Conservation (phyloP, 2,113 vertebrate species). For the Hucho hucho region DNA sequence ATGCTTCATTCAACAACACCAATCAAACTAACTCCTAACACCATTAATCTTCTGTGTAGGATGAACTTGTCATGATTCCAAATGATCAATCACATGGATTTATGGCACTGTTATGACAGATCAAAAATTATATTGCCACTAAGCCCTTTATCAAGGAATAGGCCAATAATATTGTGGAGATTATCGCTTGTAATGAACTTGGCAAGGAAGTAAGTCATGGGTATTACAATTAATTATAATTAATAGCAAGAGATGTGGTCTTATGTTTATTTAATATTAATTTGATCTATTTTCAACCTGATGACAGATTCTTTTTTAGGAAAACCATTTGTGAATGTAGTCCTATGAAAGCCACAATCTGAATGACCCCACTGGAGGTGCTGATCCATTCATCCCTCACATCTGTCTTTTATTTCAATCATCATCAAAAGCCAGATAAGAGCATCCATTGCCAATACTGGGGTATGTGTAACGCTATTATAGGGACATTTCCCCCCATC, state of each 20-base stretch:
- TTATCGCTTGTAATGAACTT: slow-evolving; percentile 43
- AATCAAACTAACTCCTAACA: background rate
- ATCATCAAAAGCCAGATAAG: background rate
- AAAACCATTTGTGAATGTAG: background rate
- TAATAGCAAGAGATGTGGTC: slow-evolving; percentile 9
- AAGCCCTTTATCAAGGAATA: slow-evolving; percentile 25
- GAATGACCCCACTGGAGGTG: background rate
- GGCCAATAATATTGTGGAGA: slow-evolving; percentile 14
- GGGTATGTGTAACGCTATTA: background rate
- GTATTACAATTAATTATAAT: slow-evolving; percentile 31
- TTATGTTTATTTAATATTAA: slow-evolving; percentile 3
- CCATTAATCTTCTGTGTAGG: background rate
- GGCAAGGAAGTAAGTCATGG: slow-evolving; percentile 38
- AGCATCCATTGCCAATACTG: background rate
- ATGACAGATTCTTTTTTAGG: slow-evolving; percentile 4
- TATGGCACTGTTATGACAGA: slow-evolving; percentile 32
- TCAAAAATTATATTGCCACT: slow-evolving; percentile 39
- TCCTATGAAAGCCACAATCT: background rate
- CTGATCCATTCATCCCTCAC: background rate
- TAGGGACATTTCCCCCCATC: no score
- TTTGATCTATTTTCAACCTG: slow-evolving; percentile 6
- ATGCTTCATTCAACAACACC: background rate
- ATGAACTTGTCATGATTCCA: background rate
- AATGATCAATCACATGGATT: background rate
- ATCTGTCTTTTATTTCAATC: background rate